A percentile compares a stretch with the other conserved stretches of the same genome.
phyloP scores from a whole-genome alignment of 1,140 invertebrate genomes.

The Melipona quadrifasciata region DNA sequence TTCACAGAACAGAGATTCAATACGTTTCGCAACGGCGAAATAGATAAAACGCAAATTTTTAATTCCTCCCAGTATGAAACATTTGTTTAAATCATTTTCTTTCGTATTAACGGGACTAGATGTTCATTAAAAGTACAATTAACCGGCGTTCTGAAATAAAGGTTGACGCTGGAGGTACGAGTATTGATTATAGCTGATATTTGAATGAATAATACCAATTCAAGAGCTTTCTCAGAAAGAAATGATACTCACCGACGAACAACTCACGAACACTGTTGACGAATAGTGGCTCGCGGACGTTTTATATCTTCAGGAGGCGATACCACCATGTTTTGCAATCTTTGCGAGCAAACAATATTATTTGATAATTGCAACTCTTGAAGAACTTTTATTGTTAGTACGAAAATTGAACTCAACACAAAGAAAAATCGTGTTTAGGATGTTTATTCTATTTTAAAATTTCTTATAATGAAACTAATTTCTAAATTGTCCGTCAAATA shows the following conservation, averaged over 20 bases:
- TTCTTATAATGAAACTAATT: too few species aligned
- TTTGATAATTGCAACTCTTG: too few species aligned
- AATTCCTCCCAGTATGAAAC: neutral
- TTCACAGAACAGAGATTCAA: neutral
- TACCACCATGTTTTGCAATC: too few species aligned
- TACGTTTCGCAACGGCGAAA: constrained; percentile 6
- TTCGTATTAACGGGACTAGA: neutral
- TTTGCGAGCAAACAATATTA: too few species aligned
- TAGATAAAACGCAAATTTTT: neutral
- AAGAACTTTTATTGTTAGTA: too few species aligned
- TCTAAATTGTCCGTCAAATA: too few species aligned
- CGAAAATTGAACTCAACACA: neutral
- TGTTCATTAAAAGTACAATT: neutral
- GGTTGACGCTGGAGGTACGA: neutral
- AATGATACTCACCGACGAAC: too few species aligned
- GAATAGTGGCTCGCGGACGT: too few species aligned
- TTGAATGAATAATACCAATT: neutral
- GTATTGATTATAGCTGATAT: neutral
- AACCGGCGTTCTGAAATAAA: neutral
- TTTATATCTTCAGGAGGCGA: too few species aligned
- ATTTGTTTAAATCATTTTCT: neutral
- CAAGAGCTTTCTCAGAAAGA: neutral
- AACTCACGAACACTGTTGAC: too few species aligned
- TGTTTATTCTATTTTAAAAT: neutral
- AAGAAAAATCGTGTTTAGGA: neutral